Evolutionary conservation across 2,113 vertebrate species (phyloP).

Genomic region (Tachycineta bicolor): DNA sequence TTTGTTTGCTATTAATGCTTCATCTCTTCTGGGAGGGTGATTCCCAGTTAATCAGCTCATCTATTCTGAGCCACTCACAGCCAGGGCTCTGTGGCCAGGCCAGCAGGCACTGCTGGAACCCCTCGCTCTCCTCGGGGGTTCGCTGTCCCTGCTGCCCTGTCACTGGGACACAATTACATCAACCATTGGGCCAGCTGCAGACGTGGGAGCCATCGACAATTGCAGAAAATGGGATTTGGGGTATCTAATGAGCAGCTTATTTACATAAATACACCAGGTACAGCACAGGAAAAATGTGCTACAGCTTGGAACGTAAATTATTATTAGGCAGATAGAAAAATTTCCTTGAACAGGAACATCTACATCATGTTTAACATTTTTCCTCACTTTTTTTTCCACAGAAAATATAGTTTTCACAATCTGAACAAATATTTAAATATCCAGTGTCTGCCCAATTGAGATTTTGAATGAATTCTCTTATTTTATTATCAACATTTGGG

Average conservation of each 20-base stretch:
- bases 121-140: conserved; percentile 26
- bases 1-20: conserved; percentile 60
- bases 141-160: neutral
- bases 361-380: neutral
- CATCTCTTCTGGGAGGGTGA: conserved; percentile 34
- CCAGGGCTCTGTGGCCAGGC: neutral
- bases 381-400: neutral
- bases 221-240: conserved; percentile 53
- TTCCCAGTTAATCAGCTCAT: conserved; percentile 29
- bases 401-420: neutral
- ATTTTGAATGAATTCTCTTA: neutral
- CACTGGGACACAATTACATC: conserved; percentile 41
- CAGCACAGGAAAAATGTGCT: conserved; percentile 21
- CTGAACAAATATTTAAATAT: neutral
- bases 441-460: neutral
- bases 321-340: conserved; percentile 25
- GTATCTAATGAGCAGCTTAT: conserved; percentile 65
- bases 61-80: neutral
- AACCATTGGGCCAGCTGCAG: conserved; percentile 62
- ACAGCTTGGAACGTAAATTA: conserved; percentile 50
- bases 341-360: neutral
- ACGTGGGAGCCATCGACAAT: neutral
- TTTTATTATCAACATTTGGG: neutral
- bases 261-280: conserved; percentile 70
- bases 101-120: conserved; percentile 2